phyloP scores from a whole-genome alignment of 1,140 invertebrate genomes.

The Steinernema khuongi region DNA sequence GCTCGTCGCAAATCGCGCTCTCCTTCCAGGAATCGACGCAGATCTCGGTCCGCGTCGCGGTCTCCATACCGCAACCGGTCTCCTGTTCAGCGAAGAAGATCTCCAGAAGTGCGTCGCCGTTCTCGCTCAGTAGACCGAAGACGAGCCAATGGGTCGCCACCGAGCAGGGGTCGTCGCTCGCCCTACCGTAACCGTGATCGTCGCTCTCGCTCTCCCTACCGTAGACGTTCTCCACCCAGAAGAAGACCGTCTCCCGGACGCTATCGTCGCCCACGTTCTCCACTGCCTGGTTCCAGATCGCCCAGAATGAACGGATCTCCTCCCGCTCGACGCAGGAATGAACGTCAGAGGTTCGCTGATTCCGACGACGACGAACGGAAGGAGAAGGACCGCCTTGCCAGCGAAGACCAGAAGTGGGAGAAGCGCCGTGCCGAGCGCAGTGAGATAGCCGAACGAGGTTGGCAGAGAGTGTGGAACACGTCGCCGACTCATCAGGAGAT shows the following conservation, averaged over 20 bases:
- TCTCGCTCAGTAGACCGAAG: not conserved
- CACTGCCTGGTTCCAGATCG: not conserved
- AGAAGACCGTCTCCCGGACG: not conserved
- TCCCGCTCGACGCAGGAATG: not conserved
- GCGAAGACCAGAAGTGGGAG: constrained; percentile 20
- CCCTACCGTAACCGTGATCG: not conserved
- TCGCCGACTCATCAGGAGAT: constrained; percentile 50
- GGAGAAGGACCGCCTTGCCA: not conserved
- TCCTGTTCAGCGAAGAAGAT: no score
- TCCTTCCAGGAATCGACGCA: no score
- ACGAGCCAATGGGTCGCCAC: not conserved
- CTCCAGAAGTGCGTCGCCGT: no score
- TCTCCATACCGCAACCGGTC: no score
- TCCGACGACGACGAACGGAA: not conserved
- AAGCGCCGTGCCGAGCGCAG: constrained; percentile 45
- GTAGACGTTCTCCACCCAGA: not conserved
- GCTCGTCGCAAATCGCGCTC: no score
- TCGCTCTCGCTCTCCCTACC: not conserved
- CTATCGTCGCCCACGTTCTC: not conserved
- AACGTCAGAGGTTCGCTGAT: not conserved
- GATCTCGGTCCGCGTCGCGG: no score
- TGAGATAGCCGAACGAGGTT: constrained; percentile 32
- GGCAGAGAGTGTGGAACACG: constrained; percentile 43
- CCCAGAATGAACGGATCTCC: not conserved
- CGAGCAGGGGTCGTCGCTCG: not conserved